These are phyloP conservation scores for Pluvianellus socialis DNA, from an alignment of 2,113 vertebrate species.

Conservation along the genomic window DNA sequence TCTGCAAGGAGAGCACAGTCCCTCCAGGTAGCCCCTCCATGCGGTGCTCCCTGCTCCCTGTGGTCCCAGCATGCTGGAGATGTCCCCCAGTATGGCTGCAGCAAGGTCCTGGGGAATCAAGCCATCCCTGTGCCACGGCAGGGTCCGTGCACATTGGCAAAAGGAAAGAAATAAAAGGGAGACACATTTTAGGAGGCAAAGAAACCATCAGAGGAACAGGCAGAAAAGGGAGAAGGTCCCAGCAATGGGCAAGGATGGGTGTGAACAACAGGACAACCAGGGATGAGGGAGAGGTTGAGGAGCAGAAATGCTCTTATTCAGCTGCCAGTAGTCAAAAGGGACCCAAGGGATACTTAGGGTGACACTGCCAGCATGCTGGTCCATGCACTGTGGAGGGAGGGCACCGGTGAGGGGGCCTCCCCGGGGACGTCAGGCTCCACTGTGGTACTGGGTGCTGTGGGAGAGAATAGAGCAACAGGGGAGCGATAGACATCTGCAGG, in stretches of 20 bases:
- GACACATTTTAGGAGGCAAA: not conserved
- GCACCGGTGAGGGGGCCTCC: not conserved
- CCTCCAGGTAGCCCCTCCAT: not conserved
- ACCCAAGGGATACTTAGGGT: not conserved
- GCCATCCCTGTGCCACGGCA: not conserved
- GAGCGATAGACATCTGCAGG: not conserved
- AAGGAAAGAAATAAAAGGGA: not conserved
- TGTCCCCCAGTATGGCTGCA: not conserved
- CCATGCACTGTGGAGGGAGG: not conserved
- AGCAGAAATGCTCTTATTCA: not conserved
- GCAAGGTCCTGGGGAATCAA: not conserved
- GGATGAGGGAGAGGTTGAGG: not conserved
- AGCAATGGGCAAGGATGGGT: not conserved
- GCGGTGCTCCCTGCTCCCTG: not conserved
- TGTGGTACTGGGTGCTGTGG: not conserved
- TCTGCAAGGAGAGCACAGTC: not conserved
- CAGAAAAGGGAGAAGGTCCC: not conserved
- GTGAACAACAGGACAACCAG: not conserved
- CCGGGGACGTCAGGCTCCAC: not conserved
- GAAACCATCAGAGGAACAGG: not conserved
- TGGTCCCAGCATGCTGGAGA: not conserved
- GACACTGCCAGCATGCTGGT: not conserved
- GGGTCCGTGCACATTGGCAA: not conserved
- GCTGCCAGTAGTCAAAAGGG: not conserved
- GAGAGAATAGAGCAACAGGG: not conserved